These are phyloP conservation scores for Poeciliopsis turrubarensis DNA, from an alignment of 2,113 vertebrate species.

Conservation along the genomic window DNA sequence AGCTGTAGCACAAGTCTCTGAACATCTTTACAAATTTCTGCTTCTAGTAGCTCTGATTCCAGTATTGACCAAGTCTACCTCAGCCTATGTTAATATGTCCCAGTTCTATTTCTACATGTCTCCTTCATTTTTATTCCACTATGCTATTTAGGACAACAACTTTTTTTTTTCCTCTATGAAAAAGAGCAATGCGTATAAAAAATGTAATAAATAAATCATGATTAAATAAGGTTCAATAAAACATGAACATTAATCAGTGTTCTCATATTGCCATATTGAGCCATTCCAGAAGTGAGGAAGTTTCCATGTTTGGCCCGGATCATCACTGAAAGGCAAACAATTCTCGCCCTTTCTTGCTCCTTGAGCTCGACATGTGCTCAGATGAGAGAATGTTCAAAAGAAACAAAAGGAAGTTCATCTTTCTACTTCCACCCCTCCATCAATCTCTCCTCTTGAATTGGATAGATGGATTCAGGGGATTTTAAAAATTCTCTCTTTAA, in stretches of 20 bases:
- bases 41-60: constrained; percentile 4
- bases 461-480: constrained; percentile 48
- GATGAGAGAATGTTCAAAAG: constrained; percentile 60
- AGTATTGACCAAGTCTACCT: constrained; percentile 17
- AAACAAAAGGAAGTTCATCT: constrained; percentile 46
- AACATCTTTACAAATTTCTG: constrained; percentile 20
- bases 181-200: constrained; percentile 57
- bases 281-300: constrained; percentile 42
- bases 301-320: constrained; percentile 66
- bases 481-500: constrained; percentile 12
- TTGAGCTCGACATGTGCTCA: constrained; percentile 66
- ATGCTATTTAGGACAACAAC: constrained; percentile 31
- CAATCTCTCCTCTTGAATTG: constrained; percentile 36
- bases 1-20: constrained; percentile 37
- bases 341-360: constrained; percentile 61
- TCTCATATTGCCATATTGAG: constrained; percentile 68
- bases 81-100: constrained; percentile 22
- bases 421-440: constrained; percentile 22
- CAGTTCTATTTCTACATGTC: constrained; percentile 45
- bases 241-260: constrained; percentile 70
- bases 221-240: constrained; percentile 73
- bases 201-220: constrained; percentile 57
- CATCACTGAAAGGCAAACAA: constrained; percentile 62
- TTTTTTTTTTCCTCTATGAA: constrained; percentile 31
- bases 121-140: constrained; percentile 14